Conservation (phyloP, 2,113 vertebrate species). For the Clinocottus analis region DNA sequence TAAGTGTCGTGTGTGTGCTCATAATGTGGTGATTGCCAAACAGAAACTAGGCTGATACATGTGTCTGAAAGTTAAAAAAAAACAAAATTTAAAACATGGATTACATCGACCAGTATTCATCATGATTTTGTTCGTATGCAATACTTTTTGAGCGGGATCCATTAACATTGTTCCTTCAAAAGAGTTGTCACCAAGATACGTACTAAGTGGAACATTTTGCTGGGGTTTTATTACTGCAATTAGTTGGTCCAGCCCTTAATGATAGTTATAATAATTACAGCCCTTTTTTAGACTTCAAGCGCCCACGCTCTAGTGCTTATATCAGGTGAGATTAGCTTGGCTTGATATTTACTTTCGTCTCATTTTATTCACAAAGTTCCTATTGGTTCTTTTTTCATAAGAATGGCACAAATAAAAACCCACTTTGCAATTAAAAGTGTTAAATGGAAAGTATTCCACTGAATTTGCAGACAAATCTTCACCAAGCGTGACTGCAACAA, state of each 20-base stretch:
- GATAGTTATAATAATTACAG: not conserved
- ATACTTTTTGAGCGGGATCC: not conserved
- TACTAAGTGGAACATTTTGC: not conserved
- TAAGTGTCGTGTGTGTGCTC: not conserved
- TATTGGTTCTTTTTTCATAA: not conserved
- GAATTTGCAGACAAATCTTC: not conserved
- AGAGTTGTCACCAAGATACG: not conserved
- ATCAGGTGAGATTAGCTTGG: not conserved
- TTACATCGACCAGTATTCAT: not conserved
- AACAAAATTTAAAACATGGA: too few relatives aligned
- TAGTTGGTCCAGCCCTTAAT: not conserved
- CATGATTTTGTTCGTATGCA: not conserved
- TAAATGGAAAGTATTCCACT: not conserved
- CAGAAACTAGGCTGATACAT: not conserved
- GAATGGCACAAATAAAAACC: not conserved
- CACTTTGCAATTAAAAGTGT: not conserved
- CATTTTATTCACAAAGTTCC: not conserved
- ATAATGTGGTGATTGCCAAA: not conserved
- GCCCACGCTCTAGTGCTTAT: not conserved
- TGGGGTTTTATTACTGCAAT: too few relatives aligned
- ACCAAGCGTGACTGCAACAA: not conserved
- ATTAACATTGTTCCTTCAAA: too few relatives aligned
- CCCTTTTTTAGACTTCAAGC: not conserved
- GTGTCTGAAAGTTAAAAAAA: not conserved
- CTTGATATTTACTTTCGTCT: not conserved